Evolutionary conservation across 2,888 invertebrate genomes (phyloP), one percentile per base, ranked within the genome.

Genomic region (Morpho helenor): DNA sequence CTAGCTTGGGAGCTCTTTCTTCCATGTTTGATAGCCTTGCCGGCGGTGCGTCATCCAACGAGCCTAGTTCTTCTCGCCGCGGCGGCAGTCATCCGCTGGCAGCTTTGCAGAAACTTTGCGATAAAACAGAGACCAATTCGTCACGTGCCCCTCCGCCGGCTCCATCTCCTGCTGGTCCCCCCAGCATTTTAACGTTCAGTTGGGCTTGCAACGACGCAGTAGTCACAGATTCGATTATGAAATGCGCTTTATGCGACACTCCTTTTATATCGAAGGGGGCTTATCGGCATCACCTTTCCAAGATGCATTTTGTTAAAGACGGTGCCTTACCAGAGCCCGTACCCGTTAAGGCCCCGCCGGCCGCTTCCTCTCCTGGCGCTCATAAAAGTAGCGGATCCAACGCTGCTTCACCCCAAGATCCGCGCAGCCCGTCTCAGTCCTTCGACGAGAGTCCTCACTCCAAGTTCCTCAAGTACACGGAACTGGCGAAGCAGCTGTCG

Each of bases 391-490:
- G 82, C 7, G 83, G 88, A 45, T 88, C 90, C 39, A 76, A 80
- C 64, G 86, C 87, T 9, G 79, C 87, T 8, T 88, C 89, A 7
- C 92, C 93, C 49, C 91, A 92, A 63, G 92, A 92, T 73, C 91
- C 92, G 56, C 90, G 92, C 64, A 92, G 92, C 68, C 92, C 93
- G 63, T 81, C 93, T 79, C 82, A 92, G 82, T 84, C 93, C 42
- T 95, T 94, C 78, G 97, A 97, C 76, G 98, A 98, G 87, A 97
- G 96, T 81, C 97, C 97, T 52, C 97, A 98, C 90, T 97, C 98
- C 73, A 99, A 98, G 92, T 98, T 98, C 93, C 95, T 98, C 73
- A 98, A 98, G 92, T 99, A 99, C 91, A 98, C 98, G 81, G 98
- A 99, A 92, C 94, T 99, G 91, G 99, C 99, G 77, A 98, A 98